phyloP scores from a whole-genome alignment of 1,140 invertebrate genomes.

The Watersipora subatra region DNA sequence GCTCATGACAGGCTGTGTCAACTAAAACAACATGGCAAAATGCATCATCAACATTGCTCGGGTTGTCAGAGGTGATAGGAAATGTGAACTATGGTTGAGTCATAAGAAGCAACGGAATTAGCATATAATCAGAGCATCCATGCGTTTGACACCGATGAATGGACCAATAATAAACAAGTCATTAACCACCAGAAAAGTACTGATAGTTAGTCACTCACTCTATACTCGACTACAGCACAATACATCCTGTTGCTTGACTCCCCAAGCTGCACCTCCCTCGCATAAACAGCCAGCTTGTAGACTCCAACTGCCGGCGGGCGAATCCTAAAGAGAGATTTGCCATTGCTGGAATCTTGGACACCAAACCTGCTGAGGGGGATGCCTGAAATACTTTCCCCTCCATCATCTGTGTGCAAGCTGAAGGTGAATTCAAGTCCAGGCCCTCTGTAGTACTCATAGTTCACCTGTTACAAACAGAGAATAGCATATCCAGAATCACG shows the following conservation, averaged over 20 bases:
- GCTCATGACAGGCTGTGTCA: no score
- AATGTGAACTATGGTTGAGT: no score
- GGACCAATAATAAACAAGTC: no score
- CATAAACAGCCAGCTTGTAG: constrained; percentile 38
- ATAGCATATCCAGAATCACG: no score
- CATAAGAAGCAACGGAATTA: no score
- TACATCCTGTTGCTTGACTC: constrained; percentile 35
- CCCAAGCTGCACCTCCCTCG: constrained; percentile 33
- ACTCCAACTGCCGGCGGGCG: constrained; percentile 32
- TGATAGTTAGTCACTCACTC: no score
- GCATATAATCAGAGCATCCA: no score
- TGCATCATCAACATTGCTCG: no score
- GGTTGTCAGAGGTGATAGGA: no score
- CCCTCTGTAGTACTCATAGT: constrained; percentile 2
- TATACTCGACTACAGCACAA: constrained; percentile 39
- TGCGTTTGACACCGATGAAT: no score
- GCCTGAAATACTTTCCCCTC: constrained; percentile 28
- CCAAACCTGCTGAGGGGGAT: constrained; percentile 34
- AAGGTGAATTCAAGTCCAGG: constrained; percentile 25
- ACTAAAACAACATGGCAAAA: no score
- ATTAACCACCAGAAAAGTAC: no score
- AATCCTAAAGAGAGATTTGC: constrained; percentile 34
- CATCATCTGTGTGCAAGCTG: constrained; percentile 29
- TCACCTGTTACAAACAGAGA: background rate
- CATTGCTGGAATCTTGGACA: constrained; percentile 31